These are phyloP conservation scores for Chiloscyllium plagiosum DNA, from an alignment of 2,113 vertebrate genomes.

Conservation along the genomic window DNA sequence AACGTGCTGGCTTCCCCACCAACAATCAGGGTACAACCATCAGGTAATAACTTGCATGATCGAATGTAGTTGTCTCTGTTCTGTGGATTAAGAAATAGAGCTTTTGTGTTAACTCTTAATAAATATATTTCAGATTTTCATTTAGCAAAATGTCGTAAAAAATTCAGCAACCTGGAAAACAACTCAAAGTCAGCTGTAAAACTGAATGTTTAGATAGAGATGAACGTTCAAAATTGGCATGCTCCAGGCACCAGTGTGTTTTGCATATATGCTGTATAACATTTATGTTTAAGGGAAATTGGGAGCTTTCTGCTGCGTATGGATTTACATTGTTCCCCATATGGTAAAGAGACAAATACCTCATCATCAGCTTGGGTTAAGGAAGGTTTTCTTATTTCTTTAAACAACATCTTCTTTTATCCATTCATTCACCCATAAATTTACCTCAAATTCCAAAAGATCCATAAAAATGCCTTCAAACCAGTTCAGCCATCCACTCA, in stretches of 20 bases:
- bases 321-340: not conserved
- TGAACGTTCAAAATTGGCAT: not conserved
- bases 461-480: not conserved
- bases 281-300: not conserved
- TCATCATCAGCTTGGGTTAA: not conserved
- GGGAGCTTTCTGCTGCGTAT: not conserved
- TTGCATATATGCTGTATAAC: not conserved
- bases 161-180: not conserved
- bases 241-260: not conserved
- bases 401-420: not conserved
- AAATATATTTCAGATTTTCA: not conserved
- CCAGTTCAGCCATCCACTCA: not conserved
- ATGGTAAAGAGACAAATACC: not conserved
- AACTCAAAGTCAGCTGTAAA: not conserved
- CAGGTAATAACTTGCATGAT: slow-evolving; percentile 71
- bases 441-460: not conserved
- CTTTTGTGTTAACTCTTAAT: not conserved
- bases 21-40: slow-evolving; percentile 72
- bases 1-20: slow-evolving; percentile 94
- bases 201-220: not conserved
- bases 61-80: slow-evolving; percentile 98
- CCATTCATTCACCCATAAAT: not conserved
- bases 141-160: not conserved
- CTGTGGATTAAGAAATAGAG: slow-evolving; percentile 56
- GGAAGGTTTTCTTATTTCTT: not conserved